phyloP scores from a whole-genome alignment of 2,888 invertebrate species.

The Pycnomerus fuliginosus region DNA sequence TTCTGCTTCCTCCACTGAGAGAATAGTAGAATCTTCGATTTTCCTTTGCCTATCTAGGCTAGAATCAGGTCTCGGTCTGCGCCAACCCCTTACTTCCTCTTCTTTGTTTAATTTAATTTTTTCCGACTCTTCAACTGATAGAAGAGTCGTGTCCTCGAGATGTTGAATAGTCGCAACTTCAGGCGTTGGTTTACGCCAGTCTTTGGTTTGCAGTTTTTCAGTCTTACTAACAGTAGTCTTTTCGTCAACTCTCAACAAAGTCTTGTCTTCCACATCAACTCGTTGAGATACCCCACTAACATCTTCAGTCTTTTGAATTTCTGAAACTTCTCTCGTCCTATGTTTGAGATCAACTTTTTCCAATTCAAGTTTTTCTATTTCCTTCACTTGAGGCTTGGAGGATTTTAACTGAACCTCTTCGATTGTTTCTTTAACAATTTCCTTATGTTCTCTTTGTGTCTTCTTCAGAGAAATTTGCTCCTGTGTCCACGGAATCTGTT shows the following conservation, averaged over 20 bases:
- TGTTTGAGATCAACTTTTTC: slow-evolving; percentile 55
- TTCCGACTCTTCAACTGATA: slow-evolving; percentile 36
- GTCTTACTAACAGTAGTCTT: slow-evolving; percentile 14
- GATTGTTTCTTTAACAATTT: slow-evolving; percentile 48
- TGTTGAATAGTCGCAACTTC: slow-evolving; percentile 18
- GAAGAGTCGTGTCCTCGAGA: slow-evolving; percentile 37
- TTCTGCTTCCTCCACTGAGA: slow-evolving; percentile 40
- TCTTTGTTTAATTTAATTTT: slow-evolving; percentile 27
- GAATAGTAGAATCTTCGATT: slow-evolving; percentile 28
- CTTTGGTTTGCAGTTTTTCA: slow-evolving; percentile 43
- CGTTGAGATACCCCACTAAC: slow-evolving; percentile 10
- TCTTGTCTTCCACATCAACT: slow-evolving; percentile 26
- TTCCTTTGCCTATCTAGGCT: slow-evolving; percentile 29
- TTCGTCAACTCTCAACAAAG: slow-evolving; percentile 31
- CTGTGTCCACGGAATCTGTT: slow-evolving; percentile 61
- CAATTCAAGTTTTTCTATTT: slow-evolving; percentile 43
- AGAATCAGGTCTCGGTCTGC: slow-evolving; percentile 27
- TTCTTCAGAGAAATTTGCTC: slow-evolving; percentile 62
- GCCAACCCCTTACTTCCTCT: slow-evolving; percentile 29
- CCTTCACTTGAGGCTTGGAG: slow-evolving; percentile 54
- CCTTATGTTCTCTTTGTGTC: slow-evolving; percentile 49
- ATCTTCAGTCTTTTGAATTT: slow-evolving; percentile 22
- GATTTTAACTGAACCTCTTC: slow-evolving; percentile 58
- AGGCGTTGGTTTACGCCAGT: slow-evolving; percentile 30
- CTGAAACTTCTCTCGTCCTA: slow-evolving; percentile 39